Evolutionary conservation across 2,888 invertebrate species (phyloP).

Genomic region (Aelia acuminata): DNA sequence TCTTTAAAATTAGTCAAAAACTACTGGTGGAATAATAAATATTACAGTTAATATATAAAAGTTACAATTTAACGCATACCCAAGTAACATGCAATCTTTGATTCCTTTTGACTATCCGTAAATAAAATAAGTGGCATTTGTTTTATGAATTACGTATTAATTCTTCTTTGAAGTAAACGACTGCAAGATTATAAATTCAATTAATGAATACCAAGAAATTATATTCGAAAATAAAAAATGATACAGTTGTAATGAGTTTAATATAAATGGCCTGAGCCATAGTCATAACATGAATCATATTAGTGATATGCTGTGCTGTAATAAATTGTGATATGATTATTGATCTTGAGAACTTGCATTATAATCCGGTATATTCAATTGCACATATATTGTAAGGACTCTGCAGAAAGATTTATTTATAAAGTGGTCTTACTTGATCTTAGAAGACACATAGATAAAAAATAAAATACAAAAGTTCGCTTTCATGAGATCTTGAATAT

Average conservation of each 20-base stretch:
- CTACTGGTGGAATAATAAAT: too few species aligned
- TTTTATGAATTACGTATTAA: not conserved
- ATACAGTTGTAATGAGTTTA: not conserved
- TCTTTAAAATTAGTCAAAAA: too few species aligned
- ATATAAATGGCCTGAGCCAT: not conserved
- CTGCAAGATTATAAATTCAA: not conserved
- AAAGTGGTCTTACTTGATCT: not conserved
- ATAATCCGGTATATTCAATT: not conserved
- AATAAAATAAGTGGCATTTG: not conserved
- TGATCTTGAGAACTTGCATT: not conserved
- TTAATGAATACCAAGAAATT: not conserved
- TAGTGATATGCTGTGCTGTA: not conserved
- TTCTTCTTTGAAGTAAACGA: not conserved
- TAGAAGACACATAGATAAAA: not conserved
- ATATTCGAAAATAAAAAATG: not conserved
- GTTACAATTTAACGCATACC: not conserved
- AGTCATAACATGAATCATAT: not conserved
- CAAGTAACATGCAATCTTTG: not conserved
- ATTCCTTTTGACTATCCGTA: not conserved
- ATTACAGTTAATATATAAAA: too few species aligned
- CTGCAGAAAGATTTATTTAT: not conserved
- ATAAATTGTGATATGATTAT: not conserved
- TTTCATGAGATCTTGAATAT: too few species aligned
- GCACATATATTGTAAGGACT: not conserved
- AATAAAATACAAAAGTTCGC: not conserved